Percentiles rank a stretch among this genome's conserved stretches.
Evolutionary conservation across 2,113 vertebrate species (phyloP).

Genomic region (Platichthys flesus): DNA sequence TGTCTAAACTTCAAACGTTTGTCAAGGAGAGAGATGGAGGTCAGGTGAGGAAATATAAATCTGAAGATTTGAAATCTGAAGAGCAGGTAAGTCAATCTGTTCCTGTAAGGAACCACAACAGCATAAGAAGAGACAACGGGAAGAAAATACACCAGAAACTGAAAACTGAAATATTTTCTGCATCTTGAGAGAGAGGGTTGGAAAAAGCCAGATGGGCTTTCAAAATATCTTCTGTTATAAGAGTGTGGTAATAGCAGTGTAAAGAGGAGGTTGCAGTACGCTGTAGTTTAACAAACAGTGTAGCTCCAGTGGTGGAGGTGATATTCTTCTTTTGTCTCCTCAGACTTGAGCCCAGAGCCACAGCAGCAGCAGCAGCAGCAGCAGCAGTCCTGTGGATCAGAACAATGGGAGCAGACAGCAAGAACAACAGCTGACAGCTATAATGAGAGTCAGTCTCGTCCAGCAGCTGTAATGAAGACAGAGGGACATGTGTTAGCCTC

Average conservation of each 20-base stretch:
- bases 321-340: constrained; percentile 18
- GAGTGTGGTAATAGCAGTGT: background rate
- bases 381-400: constrained; percentile 42
- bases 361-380: constrained; percentile 25
- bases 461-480: constrained; percentile 75
- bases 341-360: constrained; percentile 33
- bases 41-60: too few species aligned
- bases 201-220: background rate
- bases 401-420: constrained; percentile 62
- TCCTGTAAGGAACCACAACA: too few species aligned
- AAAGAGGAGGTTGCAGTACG: background rate
- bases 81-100: too few species aligned
- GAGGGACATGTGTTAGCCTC: constrained; percentile 76
- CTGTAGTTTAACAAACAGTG: background rate
- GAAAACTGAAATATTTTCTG: too few species aligned
- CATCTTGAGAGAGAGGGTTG: too few species aligned
- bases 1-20: too few species aligned
- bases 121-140: too few species aligned
- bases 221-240: background rate
- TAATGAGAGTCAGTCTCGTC: constrained; percentile 55
- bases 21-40: too few species aligned
- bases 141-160: too few species aligned
- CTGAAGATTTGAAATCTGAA: too few species aligned
- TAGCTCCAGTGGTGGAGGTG: background rate
- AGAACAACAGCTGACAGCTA: constrained; percentile 56